Evolutionary conservation across 2,797 vertebrate genomes (phyloP), one percentile per base, ranked within the genome.

Genomic region (Carcharodon carcharias): DNA sequence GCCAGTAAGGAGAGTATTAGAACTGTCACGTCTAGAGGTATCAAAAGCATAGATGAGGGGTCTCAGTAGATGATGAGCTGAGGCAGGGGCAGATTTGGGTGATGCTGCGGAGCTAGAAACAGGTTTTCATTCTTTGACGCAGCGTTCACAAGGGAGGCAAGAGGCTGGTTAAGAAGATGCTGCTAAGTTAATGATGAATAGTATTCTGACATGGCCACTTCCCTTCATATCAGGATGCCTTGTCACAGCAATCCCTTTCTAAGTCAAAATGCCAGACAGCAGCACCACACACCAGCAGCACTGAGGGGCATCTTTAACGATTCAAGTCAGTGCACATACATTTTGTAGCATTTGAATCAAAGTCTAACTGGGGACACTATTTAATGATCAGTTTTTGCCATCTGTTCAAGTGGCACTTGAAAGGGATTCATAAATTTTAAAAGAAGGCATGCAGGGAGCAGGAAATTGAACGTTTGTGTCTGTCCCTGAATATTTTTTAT

Each of bases 371-470:
- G 91, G 61, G 40, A 67, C 63, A 65, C 63, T 26, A 67, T 45
- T 67, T 93, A 93, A 93, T 45, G 63, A 93, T 40, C n/a, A 93
- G 91, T 65, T 67, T 93, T 26, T 67, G 35, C 61, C 91, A 93
- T 93, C 91, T 93, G 91, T 67, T 93, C 91, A 26, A 93, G 61
- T 67, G n/a, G 9, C 45, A 93, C 63, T 65, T 93, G 91, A 93
- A 93, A 93, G 91, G n/a, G 40, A 93, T 93, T 93, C 8, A 93
- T 93, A 67, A 40, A 93, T 93, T 93, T 93, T 93, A 93, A 45
- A n/a, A 18, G n/a, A 8, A 45, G n/a, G 18, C 91, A 23, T 63
- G 18, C 61, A 93, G 91, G n/a, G 35, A 67, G 61, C 91, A 63
- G 63, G 63, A 45, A 40, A 93, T 93, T 93, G 61, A 54, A 61